Conservation (phyloP, 2,113 vertebrate genomes). For the Heliornis fulica region DNA sequence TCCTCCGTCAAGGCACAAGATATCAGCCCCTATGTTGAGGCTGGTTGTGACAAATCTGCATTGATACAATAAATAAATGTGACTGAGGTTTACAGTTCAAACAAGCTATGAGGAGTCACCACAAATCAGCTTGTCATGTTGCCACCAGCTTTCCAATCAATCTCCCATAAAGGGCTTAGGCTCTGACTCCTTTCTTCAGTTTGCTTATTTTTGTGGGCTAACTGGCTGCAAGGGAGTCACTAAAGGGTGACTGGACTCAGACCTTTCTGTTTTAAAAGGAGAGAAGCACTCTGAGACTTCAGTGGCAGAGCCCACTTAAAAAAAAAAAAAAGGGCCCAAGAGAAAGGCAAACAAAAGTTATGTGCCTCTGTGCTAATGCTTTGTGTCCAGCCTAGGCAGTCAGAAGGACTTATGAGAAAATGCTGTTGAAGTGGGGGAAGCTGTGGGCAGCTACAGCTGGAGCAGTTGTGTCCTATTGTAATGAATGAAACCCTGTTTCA, state of each 20-base stretch:
- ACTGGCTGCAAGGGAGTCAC: constrained; percentile 16
- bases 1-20: not conserved
- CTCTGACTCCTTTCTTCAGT: constrained; percentile 43
- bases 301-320: not conserved
- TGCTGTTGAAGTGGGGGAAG: not conserved
- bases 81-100: constrained; percentile 48
- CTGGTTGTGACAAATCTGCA: not conserved
- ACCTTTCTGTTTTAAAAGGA: constrained; percentile 42
- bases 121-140: constrained; percentile 65
- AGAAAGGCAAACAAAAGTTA: constrained; percentile 24
- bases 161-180: constrained; percentile 55
- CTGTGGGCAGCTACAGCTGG: not conserved
- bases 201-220: constrained; percentile 66
- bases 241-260: constrained; percentile 10
- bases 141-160: constrained; percentile 53
- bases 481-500: not conserved
- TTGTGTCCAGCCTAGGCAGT: not conserved
- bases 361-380: not conserved
- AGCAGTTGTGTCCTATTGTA: not conserved
- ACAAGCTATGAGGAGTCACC: constrained; percentile 44
- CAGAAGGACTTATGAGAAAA: not conserved
- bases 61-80: constrained; percentile 46
- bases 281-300: not conserved
- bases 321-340: not conserved
- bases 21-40: not conserved